Evolutionary conservation across 2,113 vertebrate genomes (phyloP).

Genomic region (Strix aluco): DNA sequence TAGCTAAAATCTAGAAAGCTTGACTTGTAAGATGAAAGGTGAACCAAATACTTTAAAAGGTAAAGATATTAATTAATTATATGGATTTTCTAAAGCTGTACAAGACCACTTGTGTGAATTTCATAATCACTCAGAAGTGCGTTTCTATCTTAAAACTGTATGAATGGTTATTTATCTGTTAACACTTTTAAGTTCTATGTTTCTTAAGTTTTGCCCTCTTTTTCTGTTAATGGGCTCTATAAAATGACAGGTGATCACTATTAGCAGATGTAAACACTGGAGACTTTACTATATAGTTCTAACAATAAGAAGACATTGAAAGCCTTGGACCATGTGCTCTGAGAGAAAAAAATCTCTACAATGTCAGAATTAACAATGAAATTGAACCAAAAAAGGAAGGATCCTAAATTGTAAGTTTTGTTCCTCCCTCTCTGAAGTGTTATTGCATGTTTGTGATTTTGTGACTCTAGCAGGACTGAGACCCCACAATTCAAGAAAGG

Average conservation of each 20-base stretch:
- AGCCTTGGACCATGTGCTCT: neutral
- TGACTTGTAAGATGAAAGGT: constrained; percentile 24
- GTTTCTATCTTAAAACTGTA: neutral
- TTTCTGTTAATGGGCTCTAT: neutral
- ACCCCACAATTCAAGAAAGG: neutral
- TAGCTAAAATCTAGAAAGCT: constrained; percentile 59
- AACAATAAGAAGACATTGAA: neutral
- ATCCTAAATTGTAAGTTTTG: neutral
- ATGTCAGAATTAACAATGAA: neutral
- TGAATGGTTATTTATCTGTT: neutral
- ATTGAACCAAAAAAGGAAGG: neutral
- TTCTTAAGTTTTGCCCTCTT: neutral
- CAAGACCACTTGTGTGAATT: neutral
- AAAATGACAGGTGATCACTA: neutral
- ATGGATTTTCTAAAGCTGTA: neutral
- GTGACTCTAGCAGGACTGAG: neutral
- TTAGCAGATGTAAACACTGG: neutral
- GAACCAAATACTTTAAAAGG: constrained; percentile 31
- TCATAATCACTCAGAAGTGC: neutral
- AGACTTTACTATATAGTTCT: neutral
- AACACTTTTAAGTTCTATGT: neutral
- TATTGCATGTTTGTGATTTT: neutral
- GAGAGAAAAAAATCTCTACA: neutral
- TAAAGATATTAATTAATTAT: neutral
- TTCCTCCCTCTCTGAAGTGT: neutral